Conservation (phyloP, 2,113 vertebrate genomes). For the Pelvicachromis taeniatus region DNA sequence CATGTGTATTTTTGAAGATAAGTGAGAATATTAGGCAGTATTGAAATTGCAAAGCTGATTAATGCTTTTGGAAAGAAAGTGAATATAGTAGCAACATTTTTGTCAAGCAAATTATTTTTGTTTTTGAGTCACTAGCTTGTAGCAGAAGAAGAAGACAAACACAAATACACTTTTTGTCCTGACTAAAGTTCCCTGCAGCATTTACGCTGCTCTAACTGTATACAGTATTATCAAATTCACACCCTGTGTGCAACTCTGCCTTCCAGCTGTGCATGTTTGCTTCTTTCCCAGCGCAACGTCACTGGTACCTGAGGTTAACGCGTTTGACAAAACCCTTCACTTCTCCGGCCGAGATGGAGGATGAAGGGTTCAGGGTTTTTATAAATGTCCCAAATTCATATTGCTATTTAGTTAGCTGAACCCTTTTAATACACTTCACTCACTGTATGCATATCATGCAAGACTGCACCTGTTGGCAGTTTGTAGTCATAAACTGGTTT, state of each 20-base stretch:
- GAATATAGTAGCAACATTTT: neutral
- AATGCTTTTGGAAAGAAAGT: neutral
- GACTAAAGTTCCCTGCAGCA: neutral
- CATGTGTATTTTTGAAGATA: neutral
- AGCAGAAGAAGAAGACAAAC: neutral
- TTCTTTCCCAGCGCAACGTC: conserved; percentile 3
- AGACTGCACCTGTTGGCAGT: conserved; percentile 24
- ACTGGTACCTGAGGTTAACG: neutral
- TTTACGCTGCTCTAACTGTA: neutral
- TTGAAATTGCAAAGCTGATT: neutral
- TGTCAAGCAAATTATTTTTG: neutral
- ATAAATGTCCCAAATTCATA: neutral
- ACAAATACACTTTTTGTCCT: neutral
- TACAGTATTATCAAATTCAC: neutral
- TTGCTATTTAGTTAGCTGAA: neutral
- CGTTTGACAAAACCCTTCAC: neutral
- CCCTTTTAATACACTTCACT: neutral
- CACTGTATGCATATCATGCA: neutral
- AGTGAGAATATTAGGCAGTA: neutral
- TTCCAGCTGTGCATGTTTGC: conserved; percentile 16
- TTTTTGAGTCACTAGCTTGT: neutral
- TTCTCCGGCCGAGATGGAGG: neutral
- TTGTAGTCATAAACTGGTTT: neutral
- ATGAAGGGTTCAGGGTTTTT: neutral
- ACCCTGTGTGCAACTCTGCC: neutral